Evolutionary conservation across 2,113 vertebrate genomes (phyloP), one percentile per base, ranked within the genome.

Genomic region (Delphinus delphis): DNA sequence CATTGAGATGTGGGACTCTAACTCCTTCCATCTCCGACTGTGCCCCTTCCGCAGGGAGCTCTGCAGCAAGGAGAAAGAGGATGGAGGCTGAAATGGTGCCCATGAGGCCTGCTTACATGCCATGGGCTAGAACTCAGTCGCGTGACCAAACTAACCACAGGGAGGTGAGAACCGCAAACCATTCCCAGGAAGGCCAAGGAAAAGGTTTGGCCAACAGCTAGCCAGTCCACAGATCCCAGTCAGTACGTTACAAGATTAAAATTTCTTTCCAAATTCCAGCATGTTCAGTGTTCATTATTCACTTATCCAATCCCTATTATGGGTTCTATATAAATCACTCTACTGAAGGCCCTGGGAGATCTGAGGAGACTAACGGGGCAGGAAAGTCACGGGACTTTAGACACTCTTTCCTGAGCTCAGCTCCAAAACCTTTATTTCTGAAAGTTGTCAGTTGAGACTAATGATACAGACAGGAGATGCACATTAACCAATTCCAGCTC

Each of bases 81-180:
- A 1, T 15, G 53, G 18, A 17, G 15, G 1, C 36, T 17, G 13
- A 60, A 63, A 31, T 0, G 1, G 38, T 6, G 26, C 10, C 44
- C 20, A 5, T 47, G 53, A 65, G 33, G 6, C 15, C 77, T 0
- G 0, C 8, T 80, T 25, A 25, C 28, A 15, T 50, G 36, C 38
- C 50, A 11, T 20, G 53, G 73, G 47, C 85, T 86, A 47, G 60
- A 87, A 67, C 36, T 21, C 25, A 15, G 2, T 77, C 79, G 26
- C 0, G 1, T 76, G 90, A 85, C 41, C 67, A 79, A 63, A 44
- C 9, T 25, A 58, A 28, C 26, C 38, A 5, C 41, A 47, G 7
- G 60, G 7, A 38, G 58, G 28, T 2, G 0, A 38, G 38, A 77
- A 84, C 6, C 1, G 18, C 41, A 88, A 58, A 33, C 47, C 38